phyloP scores from a whole-genome alignment of 2,797 vertebrate genomes.

The Orestias chungarensis region DNA sequence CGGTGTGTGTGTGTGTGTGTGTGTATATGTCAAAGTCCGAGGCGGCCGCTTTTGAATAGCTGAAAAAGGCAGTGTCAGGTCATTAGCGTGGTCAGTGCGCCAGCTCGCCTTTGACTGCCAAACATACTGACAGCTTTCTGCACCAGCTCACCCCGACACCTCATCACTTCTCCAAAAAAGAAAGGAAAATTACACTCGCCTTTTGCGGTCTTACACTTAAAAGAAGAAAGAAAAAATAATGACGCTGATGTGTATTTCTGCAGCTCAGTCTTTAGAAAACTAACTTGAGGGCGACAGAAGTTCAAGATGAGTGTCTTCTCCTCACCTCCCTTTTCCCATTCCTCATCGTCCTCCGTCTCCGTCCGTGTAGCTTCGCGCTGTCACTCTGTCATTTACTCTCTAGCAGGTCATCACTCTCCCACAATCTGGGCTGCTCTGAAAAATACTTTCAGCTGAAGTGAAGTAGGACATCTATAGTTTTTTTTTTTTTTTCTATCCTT shows the following conservation, averaged over 20 bases:
- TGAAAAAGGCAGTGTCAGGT: constrained; percentile 76
- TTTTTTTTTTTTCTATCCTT: constrained; percentile 20
- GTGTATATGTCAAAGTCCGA: constrained; percentile 69
- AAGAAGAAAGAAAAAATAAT: background rate
- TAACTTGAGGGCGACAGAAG: constrained; percentile 19
- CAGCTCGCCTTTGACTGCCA: constrained; percentile 70
- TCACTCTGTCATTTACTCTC: constrained; percentile 72
- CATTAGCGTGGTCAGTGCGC: constrained; percentile 72
- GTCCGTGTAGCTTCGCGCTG: constrained; percentile 60
- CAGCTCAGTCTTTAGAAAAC: constrained; percentile 35
- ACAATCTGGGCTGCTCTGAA: constrained; percentile 54
- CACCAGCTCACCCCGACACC: constrained; percentile 36
- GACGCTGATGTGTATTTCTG: background rate
- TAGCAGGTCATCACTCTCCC: constrained; percentile 75
- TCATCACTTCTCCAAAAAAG: constrained; percentile 36
- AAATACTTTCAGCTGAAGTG: constrained; percentile 67
- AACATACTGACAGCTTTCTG: constrained; percentile 59
- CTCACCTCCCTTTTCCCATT: constrained; percentile 19
- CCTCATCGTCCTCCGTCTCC: constrained; percentile 51
- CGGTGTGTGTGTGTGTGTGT: constrained; percentile 72
- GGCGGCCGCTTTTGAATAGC: constrained; percentile 75
- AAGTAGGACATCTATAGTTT: constrained; percentile 44
- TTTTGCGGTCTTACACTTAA: constrained; percentile 28
- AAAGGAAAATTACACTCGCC: constrained; percentile 41
- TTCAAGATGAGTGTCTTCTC: constrained; percentile 30